Conservation (phyloP, 2,888 invertebrate species). For the Acleris laterana region DNA sequence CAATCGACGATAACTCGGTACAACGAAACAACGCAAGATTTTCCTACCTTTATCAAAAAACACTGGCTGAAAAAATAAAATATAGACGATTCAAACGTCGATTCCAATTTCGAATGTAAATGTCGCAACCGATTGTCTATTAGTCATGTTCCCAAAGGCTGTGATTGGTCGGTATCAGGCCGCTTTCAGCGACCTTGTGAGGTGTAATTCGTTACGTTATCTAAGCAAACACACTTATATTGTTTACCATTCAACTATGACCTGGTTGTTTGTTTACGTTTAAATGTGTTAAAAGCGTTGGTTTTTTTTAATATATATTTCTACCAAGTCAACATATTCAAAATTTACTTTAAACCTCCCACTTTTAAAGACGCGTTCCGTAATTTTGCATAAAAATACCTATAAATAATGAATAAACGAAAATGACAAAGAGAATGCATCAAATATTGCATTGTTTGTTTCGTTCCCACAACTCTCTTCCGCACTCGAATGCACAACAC, state of each 20-base stretch:
- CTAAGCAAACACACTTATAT: conserved; percentile 26
- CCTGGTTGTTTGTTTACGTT: not conserved
- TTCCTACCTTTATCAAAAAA: not conserved
- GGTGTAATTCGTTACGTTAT: conserved; percentile 30
- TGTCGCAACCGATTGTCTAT: conserved; percentile 36
- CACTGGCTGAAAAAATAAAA: conserved; percentile 13
- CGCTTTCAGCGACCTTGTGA: conserved; percentile 35
- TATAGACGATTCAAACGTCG: not conserved
- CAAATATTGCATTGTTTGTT: no score
- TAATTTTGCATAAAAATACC: no score
- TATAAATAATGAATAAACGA: no score
- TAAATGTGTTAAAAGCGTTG: no score
- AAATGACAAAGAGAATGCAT: no score
- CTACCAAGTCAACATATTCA: no score
- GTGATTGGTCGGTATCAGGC: conserved; percentile 24
- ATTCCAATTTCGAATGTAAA: conserved; percentile 15
- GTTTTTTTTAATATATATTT: no score
- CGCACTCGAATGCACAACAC: no score
- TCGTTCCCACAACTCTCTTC: no score
- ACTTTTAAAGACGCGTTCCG: no score
- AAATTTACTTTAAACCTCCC: no score
- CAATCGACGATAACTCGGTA: conserved; percentile 46
- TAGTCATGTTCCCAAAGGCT: conserved; percentile 33
- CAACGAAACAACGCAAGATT: not conserved
- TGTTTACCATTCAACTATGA: conserved; percentile 22